Base-by-base conservation (phyloP, 2,113 vertebrate genomes). In the Corvus hawaiiensis region DNA sequence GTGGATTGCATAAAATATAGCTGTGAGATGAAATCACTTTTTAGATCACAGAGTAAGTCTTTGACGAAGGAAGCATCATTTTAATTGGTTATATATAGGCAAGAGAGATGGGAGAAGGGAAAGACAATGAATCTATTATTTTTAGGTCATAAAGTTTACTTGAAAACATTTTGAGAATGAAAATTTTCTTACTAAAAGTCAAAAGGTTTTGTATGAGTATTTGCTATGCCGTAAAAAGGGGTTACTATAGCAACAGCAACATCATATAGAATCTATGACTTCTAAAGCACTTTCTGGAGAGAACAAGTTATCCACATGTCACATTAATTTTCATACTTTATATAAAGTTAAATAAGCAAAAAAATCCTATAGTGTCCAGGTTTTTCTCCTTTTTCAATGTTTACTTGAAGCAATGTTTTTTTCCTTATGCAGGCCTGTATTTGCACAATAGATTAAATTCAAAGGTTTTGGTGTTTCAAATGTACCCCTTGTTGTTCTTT, bases 231-330 rank as follows among this genome's bases (percentile, higher is more conserved):
- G 1, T 97, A 96, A 93, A 97, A 94, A 83, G 79, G 72, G 93
- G 97, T 97, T 97, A 77, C 96, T 97, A 97, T 97, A 96, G 96
- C 93, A 98, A 98, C 92, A 67, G 62, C 33, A 96, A 56, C 76
- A 96, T 96, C 91, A 94, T 92, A 93, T 96, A 94, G 81, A 88
- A 96, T 89, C 80, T 93, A 93, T 78, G 94, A 84, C 67, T 96
- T 78, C 63, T 74, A 94, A 97, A 96, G 58, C 54, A 83, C 77
- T 64, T 95, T 94, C 94, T 94, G 68, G 19, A 87, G 54, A 95
- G 90, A 92, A 78, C 71, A 87, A 87, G 79, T 89, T 97, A 95
- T 93, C 76, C 43, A 71, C 52, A 61, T 52, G 55, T 93, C 94
- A 92, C 59, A 89, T 94, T 96, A 90, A 97, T 96, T 97, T 96